Percentiles rank a stretch among this genome's conserved stretches.
phyloP scores from a whole-genome alignment of 1,140 invertebrate species.

The Andrena cerasifolii region DNA sequence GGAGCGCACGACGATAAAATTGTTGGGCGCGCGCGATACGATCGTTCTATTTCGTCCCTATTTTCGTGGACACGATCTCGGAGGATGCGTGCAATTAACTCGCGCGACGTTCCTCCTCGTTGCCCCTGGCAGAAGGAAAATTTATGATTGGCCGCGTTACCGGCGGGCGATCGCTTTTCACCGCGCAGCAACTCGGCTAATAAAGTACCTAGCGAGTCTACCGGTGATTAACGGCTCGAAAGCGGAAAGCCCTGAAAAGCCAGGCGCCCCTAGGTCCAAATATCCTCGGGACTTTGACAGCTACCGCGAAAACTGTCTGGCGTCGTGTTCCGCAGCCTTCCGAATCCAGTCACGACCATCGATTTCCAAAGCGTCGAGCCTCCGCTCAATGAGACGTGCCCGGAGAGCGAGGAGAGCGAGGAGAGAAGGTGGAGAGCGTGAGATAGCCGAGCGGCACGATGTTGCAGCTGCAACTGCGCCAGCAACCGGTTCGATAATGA shows the following conservation, averaged over 20 bases:
- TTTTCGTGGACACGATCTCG: neutral
- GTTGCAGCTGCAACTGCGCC: slow-evolving; percentile 65
- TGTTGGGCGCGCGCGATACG: neutral
- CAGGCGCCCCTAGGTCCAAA: no score
- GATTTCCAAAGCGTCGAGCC: slow-evolving; percentile 56
- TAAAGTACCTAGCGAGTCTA: no score
- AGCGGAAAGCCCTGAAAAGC: no score
- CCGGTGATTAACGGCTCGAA: no score
- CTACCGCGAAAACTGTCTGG: neutral
- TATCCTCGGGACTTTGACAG: no score
- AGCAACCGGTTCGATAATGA: slow-evolving; percentile 75
- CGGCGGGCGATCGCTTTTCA: neutral
- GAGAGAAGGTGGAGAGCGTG: slow-evolving; percentile 62
- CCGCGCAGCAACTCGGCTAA: no score
- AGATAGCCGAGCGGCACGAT: slow-evolving; percentile 62
- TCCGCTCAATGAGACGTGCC: slow-evolving; percentile 65
- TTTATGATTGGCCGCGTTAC: neutral
- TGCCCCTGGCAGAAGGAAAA: slow-evolving; percentile 19
- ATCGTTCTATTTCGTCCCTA: neutral
- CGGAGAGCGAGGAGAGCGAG: slow-evolving; percentile 38
- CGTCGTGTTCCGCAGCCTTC: neutral
- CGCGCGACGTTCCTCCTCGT: slow-evolving; percentile 5
- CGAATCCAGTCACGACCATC: slow-evolving; percentile 46
- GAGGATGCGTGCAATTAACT: neutral
- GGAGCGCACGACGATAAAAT: neutral